phyloP scores from a whole-genome alignment of 2,888 invertebrate genomes.

The Caenorhabditis sp. region DNA sequence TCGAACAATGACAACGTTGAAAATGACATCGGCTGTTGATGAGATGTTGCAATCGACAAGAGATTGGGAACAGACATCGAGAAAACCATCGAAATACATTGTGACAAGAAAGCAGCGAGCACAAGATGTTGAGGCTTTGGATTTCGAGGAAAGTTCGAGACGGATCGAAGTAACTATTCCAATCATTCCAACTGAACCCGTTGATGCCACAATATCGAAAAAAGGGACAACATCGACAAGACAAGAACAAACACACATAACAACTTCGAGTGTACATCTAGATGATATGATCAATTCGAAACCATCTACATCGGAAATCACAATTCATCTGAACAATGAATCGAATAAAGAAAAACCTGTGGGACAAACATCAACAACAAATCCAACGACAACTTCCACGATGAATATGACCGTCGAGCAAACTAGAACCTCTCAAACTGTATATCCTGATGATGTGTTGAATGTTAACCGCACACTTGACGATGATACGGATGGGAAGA shows the following conservation, averaged over 20 bases:
- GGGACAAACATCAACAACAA: background rate
- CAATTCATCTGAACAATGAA: too few relatives aligned
- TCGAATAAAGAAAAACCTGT: background rate
- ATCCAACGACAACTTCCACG: background rate
- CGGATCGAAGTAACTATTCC: background rate
- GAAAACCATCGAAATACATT: constrained; percentile 11
- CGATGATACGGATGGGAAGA: constrained; percentile 3
- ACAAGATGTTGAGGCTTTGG: constrained; percentile 22
- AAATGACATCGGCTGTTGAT: constrained; percentile 19
- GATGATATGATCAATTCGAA: background rate
- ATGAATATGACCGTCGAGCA: background rate
- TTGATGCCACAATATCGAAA: constrained; percentile 4
- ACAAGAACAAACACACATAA: too few relatives aligned
- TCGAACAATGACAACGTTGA: background rate
- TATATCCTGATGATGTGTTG: constrained; percentile 9
- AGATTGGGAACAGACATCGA: constrained; percentile 19
- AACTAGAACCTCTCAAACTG: background rate
- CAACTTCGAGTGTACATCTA: background rate
- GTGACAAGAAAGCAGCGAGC: constrained; percentile 29
- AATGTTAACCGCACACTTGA: background rate
- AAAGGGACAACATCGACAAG: too few relatives aligned
- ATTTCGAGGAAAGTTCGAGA: constrained; percentile 4
- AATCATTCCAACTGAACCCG: background rate
- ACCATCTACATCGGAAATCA: too few relatives aligned
- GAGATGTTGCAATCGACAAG: constrained; percentile 33